These are phyloP conservation scores for Anarrhichthys ocellatus DNA, from an alignment of 2,113 vertebrate species.

Conservation along the genomic window DNA sequence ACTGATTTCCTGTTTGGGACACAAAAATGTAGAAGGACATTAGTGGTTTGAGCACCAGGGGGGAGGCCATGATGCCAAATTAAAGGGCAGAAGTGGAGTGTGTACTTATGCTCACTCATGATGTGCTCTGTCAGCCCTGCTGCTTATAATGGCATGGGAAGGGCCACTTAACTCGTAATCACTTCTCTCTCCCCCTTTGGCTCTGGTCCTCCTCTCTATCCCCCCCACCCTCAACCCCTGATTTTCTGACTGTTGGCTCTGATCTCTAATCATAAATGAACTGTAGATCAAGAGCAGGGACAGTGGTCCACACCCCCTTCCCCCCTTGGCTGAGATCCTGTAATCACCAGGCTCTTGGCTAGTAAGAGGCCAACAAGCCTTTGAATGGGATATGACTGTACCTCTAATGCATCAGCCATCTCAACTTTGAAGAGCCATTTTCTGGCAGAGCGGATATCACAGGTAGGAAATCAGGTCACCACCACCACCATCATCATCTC, in stretches of 20 bases:
- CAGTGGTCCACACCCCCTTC: conserved; percentile 73
- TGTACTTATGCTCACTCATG: conserved; percentile 75
- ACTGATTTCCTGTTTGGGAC: conserved; percentile 57
- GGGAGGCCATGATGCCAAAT: conserved; percentile 72
- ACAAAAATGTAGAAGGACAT: conserved; percentile 72
- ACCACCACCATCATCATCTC: conserved; percentile 46
- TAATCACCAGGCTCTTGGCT: conserved; percentile 74
- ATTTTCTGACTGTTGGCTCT: conserved; percentile 71
- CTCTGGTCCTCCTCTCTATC: conserved; percentile 48
- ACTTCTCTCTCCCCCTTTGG: conserved; percentile 70
- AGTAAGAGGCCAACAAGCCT: conserved; percentile 71
- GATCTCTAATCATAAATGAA: conserved; percentile 82
- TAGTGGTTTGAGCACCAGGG: conserved; percentile 66
- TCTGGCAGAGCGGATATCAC: conserved; percentile 61
- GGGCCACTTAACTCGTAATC: conserved; percentile 84
- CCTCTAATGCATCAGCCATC: conserved; percentile 74
- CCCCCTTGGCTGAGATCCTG: conserved; percentile 63
- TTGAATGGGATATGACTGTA: conserved; percentile 71
- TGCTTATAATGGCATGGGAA: conserved; percentile 80
- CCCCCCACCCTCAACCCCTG: conserved; percentile 28
- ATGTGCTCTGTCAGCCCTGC: conserved; percentile 76
- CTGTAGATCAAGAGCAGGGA: conserved; percentile 75
- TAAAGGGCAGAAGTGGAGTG: conserved; percentile 78
- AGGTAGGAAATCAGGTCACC: conserved; percentile 75
- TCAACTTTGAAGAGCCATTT: conserved; percentile 74